These are phyloP conservation scores for Anolis sagrei DNA, from an alignment of 2,113 vertebrate species.

Conservation along the genomic window DNA sequence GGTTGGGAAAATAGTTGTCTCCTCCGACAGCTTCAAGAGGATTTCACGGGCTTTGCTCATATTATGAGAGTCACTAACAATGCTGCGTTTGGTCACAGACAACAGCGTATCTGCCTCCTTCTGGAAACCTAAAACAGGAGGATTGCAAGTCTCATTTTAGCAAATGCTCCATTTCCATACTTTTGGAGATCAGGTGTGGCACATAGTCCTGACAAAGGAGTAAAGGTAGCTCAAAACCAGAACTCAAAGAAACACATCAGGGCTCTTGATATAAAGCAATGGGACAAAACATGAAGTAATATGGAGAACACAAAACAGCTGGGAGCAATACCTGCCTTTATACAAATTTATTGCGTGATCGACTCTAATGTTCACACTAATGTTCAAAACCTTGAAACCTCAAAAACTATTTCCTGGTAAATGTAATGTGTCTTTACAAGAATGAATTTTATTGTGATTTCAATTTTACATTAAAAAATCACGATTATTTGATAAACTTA, in stretches of 20 bases:
- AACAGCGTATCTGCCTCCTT: conserved; percentile 87
- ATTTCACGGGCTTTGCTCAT: conserved; percentile 80
- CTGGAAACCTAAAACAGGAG: conserved; percentile 84
- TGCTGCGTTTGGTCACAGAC: conserved; percentile 83
- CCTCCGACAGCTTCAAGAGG: conserved; percentile 82
- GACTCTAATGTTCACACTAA: too few relatives aligned
- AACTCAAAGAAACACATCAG: too few relatives aligned
- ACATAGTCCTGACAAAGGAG: not conserved
- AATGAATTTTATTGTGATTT: too few relatives aligned
- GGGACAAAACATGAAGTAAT: not conserved
- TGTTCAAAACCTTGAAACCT: too few relatives aligned
- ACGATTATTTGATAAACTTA: too few relatives aligned
- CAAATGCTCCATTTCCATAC: not conserved
- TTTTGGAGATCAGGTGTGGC: not conserved
- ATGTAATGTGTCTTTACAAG: too few relatives aligned
- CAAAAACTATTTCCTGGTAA: too few relatives aligned
- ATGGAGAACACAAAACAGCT: not conserved
- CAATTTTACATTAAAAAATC: too few relatives aligned
- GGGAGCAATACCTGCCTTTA: too few relatives aligned
- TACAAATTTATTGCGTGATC: too few relatives aligned
- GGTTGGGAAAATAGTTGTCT: conserved; percentile 86
- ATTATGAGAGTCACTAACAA: conserved; percentile 82
- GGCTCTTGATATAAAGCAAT: too few relatives aligned
- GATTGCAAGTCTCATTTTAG: not conserved
- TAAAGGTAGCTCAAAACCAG: not conserved